These are phyloP conservation scores for Chrysopa pallens DNA, from an alignment of 1,140 invertebrate genomes.

Conservation along the genomic window DNA sequence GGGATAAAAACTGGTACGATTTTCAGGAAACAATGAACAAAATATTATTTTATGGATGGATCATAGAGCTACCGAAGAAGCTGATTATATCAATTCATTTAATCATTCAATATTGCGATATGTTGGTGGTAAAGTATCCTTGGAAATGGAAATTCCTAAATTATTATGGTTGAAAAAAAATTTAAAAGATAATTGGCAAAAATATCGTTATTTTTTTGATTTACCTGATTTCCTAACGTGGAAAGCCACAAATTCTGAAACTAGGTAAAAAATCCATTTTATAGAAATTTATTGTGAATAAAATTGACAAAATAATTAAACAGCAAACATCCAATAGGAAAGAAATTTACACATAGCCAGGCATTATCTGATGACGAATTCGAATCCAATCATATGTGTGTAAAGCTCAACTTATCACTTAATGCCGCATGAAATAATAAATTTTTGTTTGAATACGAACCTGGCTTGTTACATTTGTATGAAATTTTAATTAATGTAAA, in stretches of 20 bases:
- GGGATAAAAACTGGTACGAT: not conserved
- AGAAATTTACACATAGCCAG: no score
- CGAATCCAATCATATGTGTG: no score
- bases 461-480: no score
- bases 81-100: slow-evolving; percentile 61
- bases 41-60: slow-evolving; percentile 97
- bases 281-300: no score
- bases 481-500: no score
- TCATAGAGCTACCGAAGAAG: slow-evolving; percentile 71
- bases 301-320: no score
- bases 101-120: slow-evolving; percentile 61
- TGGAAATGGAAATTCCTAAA: slow-evolving; percentile 93
- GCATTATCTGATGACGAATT: no score
- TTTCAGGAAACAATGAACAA: slow-evolving; percentile 40
- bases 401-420: no score
- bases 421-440: no score
- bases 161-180: slow-evolving; percentile 86
- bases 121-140: slow-evolving; percentile 79
- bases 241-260: slow-evolving; percentile 63
- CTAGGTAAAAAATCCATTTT: slow-evolving; percentile 35
- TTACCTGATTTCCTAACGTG: slow-evolving; percentile 88
- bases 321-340: no score
- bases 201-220: slow-evolving; percentile 67
- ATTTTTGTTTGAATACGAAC: no score
- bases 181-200: slow-evolving; percentile 42